Conservation (phyloP, 2,888 invertebrate species). For the Morpho achilles region DNA sequence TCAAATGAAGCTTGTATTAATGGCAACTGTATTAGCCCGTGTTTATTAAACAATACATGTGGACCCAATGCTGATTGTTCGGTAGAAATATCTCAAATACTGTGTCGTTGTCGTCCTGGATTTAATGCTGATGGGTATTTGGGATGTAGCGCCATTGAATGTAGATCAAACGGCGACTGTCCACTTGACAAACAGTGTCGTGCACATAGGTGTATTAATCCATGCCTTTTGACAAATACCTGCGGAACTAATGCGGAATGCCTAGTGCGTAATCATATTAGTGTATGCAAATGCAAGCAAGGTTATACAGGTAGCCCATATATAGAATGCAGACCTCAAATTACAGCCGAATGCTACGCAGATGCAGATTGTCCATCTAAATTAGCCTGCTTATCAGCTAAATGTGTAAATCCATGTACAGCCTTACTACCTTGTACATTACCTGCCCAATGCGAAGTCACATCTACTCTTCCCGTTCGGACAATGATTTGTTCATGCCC, state of each 20-base stretch:
- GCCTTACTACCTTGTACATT: conserved; percentile 87
- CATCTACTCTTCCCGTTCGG: conserved; percentile 89
- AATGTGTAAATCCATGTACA: conserved; percentile 90
- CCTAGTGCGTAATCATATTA: conserved; percentile 87
- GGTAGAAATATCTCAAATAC: conserved; percentile 84
- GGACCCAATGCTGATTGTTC: conserved; percentile 91
- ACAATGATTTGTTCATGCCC: conserved; percentile 95
- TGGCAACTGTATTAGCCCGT: conserved; percentile 91
- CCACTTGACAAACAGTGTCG: conserved; percentile 91
- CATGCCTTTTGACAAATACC: conserved; percentile 87
- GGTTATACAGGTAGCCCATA: conserved; percentile 90
- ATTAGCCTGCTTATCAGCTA: conserved; percentile 88
- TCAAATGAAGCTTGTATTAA: conserved; percentile 91
- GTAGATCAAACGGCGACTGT: conserved; percentile 92
- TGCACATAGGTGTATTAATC: conserved; percentile 91
- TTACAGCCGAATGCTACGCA: conserved; percentile 86
- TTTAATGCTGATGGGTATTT: conserved; percentile 88
- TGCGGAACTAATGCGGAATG: conserved; percentile 90
- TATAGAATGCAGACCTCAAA: conserved; percentile 86
- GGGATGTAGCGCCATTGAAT: conserved; percentile 88
- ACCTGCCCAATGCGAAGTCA: conserved; percentile 89
- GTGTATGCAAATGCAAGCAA: conserved; percentile 90
- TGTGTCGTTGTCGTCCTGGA: conserved; percentile 90
- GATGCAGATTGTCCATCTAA: conserved; percentile 90
- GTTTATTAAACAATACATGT: conserved; percentile 88